Conservation (phyloP, 2,113 vertebrate species). For the Antigone vipio region DNA sequence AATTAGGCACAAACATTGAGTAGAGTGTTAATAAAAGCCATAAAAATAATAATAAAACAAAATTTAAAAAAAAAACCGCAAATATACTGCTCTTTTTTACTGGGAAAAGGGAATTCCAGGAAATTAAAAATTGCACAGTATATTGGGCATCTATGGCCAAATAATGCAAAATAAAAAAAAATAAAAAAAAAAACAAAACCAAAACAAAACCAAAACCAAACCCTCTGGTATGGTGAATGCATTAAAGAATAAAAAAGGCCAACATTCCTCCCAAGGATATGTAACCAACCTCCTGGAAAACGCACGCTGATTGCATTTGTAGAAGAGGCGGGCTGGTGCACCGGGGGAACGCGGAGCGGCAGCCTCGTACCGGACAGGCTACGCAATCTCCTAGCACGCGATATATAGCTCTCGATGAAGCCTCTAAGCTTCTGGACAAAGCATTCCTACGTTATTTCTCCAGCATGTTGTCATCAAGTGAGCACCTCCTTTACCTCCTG, state of each 20-base stretch:
- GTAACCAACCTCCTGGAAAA: conserved; percentile 4
- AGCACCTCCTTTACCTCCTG: not conserved
- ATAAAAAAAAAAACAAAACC: too few species aligned
- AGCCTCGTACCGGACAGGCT: not conserved
- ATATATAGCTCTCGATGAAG: not conserved
- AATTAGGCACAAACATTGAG: not conserved
- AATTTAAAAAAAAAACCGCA: too few species aligned
- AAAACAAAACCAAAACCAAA: too few species aligned
- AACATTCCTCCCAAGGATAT: not conserved
- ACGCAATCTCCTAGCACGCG: rapidly evolving
- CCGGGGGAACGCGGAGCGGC: rapidly evolving
- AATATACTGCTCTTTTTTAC: not conserved
- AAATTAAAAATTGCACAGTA: not conserved
- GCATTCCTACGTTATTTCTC: not conserved
- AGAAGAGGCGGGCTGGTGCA: not conserved
- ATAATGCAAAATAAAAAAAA: not conserved
- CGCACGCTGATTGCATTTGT: not conserved
- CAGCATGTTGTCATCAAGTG: not conserved
- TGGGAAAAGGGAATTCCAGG: not conserved
- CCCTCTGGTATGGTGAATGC: not conserved
- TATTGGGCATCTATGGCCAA: not conserved
- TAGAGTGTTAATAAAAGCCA: not conserved
- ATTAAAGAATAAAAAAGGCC: not conserved
- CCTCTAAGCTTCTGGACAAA: not conserved
- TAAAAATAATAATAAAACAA: too few species aligned